phyloP scores from a whole-genome alignment of 2,113 vertebrate species.

The Noctilio leporinus region DNA sequence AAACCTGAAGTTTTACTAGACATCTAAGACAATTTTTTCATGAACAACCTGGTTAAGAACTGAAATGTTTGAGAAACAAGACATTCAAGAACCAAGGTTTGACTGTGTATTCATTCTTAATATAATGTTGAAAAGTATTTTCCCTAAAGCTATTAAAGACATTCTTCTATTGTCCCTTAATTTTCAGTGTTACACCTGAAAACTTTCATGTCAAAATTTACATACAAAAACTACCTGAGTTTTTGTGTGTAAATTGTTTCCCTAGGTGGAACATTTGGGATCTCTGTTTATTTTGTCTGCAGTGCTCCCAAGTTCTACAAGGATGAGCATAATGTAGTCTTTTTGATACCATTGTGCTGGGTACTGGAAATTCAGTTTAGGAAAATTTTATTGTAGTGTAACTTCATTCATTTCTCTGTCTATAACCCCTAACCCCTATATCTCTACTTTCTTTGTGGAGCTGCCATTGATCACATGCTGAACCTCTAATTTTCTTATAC shows the following conservation, averaged over 20 bases:
- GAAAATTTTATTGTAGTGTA: background rate
- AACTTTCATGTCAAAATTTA: background rate
- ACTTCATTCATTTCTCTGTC: background rate
- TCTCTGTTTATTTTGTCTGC: background rate
- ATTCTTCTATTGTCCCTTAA: background rate
- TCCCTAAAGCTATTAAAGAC: background rate
- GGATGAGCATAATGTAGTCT: background rate
- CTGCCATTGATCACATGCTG: background rate
- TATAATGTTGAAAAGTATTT: constrained; percentile 13
- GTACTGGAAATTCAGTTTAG: background rate
- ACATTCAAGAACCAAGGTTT: too few relatives aligned
- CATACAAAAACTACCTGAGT: too few relatives aligned
- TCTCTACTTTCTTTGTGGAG: background rate
- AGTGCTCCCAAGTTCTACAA: background rate
- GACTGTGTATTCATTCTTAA: background rate
- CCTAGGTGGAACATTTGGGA: background rate
- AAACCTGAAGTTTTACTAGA: too few relatives aligned
- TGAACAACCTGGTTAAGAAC: too few relatives aligned
- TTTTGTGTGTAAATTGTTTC: background rate
- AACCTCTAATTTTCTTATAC: background rate
- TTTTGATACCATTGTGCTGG: background rate
- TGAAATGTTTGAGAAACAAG: too few relatives aligned
- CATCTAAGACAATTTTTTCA: too few relatives aligned
- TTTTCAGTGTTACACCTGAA: background rate
- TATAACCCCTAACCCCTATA: background rate